A percentile compares a stretch with the other conserved stretches of the same genome.
Conservation (phyloP, 2,888 invertebrate species). For the Harpagoxenus sublaevis region DNA sequence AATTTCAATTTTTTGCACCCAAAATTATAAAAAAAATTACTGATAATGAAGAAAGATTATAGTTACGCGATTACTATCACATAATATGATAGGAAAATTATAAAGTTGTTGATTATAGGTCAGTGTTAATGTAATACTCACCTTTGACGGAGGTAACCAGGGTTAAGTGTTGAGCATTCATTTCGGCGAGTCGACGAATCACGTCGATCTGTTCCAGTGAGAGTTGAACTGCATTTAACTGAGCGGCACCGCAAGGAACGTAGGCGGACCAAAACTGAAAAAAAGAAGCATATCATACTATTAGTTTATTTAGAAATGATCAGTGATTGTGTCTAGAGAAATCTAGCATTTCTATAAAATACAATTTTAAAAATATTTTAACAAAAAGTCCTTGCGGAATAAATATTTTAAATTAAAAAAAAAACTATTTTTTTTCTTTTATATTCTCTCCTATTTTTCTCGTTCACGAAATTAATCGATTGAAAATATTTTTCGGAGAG, state of each 20-base stretch:
- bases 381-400: too few relatives aligned
- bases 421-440: neutral
- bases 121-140: conserved; percentile 72
- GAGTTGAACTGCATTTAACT: conserved; percentile 94
- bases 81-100: neutral
- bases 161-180: conserved; percentile 91
- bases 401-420: too few relatives aligned
- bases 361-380: conserved; percentile 3
- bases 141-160: conserved; percentile 89
- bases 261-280: conserved; percentile 95
- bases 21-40: neutral
- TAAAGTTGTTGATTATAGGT: neutral
- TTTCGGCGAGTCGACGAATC: conserved; percentile 91
- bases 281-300: neutral
- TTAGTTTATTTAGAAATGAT: neutral
- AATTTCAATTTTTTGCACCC: neutral
- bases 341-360: neutral
- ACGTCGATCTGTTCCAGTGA: conserved; percentile 95
- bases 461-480: neutral
- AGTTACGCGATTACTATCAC: neutral
- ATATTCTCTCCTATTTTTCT: neutral
- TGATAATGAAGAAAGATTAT: neutral
- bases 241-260: conserved; percentile 94
- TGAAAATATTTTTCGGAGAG: neutral
- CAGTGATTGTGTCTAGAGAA: neutral